Percentiles rank a stretch among this genome's conserved stretches.
phyloP scores from a whole-genome alignment of 2,888 invertebrate genomes.

The Macroteleia sp. region DNA sequence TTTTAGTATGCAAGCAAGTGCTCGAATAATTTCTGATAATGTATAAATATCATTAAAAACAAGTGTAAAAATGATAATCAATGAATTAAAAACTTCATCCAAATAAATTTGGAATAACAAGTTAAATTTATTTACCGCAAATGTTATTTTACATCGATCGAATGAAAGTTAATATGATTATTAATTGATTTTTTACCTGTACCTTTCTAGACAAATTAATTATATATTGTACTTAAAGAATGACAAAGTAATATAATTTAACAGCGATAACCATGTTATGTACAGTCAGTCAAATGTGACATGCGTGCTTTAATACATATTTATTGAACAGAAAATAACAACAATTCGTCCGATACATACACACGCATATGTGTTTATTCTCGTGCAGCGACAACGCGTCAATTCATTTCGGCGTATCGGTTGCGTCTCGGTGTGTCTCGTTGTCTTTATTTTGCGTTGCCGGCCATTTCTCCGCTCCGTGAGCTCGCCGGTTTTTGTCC shows the following conservation, averaged over 20 bases:
- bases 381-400: constrained; percentile 35
- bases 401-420: constrained; percentile 58
- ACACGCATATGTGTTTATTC: constrained; percentile 7
- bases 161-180: too few relatives aligned
- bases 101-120: too few relatives aligned
- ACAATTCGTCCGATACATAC: constrained; percentile 13
- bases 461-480: constrained; percentile 38
- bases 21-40: constrained; percentile 36
- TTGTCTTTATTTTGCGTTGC: constrained; percentile 50
- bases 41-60: too few relatives aligned
- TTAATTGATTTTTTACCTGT: too few relatives aligned
- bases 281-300: constrained; percentile 9
- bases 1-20: constrained; percentile 37
- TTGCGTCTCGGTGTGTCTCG: constrained; percentile 34
- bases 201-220: too few relatives aligned
- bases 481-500: constrained; percentile 55
- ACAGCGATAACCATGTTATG: neutral
- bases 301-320: constrained; percentile 28
- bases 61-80: too few relatives aligned
- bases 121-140: too few relatives aligned
- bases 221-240: too few relatives aligned
- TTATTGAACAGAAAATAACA: constrained; percentile 24
- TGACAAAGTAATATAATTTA: too few relatives aligned
- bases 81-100: too few relatives aligned
- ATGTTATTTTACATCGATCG: too few relatives aligned